Conservation (phyloP, 2,888 invertebrate species). For the Platycnemis pennipes region DNA sequence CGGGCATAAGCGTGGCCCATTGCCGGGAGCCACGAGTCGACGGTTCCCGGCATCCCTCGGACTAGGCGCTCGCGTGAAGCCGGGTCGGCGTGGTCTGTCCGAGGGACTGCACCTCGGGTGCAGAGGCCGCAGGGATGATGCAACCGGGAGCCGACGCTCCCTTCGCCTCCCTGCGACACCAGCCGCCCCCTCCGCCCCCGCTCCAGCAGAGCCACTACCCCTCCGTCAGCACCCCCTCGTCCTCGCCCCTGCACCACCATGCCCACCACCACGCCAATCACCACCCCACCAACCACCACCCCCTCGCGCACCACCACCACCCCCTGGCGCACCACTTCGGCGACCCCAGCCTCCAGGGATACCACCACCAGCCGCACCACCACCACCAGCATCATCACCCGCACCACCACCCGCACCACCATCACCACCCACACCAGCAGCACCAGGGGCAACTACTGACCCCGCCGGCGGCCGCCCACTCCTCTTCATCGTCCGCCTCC, state of each 20-base stretch:
- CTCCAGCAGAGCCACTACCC: conserved; percentile 70
- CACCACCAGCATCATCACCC: conserved; percentile 14
- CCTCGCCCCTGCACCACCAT: conserved; percentile 30
- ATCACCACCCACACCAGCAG: conserved; percentile 34
- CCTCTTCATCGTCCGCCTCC: conserved; percentile 28
- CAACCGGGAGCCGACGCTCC: conserved; percentile 65
- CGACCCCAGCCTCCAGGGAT: conserved; percentile 53
- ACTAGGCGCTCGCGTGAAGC: not conserved
- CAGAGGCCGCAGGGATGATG: conserved; percentile 63
- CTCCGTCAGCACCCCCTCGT: conserved; percentile 64
- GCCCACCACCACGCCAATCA: not conserved
- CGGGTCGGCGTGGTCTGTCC: not conserved
- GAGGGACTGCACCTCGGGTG: not conserved
- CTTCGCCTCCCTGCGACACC: conserved; percentile 53
- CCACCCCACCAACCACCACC: conserved; percentile 41
- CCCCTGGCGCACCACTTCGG: conserved; percentile 62
- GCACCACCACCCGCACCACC: conserved; percentile 39
- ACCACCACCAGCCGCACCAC: conserved; percentile 54
- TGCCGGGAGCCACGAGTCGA: not conserved
- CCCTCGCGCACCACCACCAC: conserved; percentile 18
- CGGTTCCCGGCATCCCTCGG: not conserved
- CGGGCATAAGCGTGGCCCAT: not conserved
- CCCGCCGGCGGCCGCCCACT: conserved; percentile 74
- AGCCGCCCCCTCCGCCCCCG: conserved; percentile 67
- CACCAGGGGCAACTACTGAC: conserved; percentile 71